phyloP scores from a whole-genome alignment of 30 jellyfish, hydroid and myxozoan genomes.

The Mastigias papua region DNA sequence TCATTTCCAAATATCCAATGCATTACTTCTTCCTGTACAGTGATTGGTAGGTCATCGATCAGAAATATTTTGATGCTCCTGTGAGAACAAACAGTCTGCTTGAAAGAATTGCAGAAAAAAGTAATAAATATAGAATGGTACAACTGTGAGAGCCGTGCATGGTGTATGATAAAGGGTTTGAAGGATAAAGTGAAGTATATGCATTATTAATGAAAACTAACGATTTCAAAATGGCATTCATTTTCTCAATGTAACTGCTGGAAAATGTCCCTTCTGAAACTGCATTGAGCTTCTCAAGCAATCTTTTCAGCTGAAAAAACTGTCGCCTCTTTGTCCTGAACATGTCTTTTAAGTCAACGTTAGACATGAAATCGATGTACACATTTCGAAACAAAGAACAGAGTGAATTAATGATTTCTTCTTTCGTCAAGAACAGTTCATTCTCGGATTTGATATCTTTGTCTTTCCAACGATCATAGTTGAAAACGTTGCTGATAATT shows the following conservation, averaged over 20 bases:
- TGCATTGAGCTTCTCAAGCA: conserved; percentile 28
- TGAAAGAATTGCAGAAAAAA: no score
- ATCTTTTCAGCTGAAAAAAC: conserved; percentile 71
- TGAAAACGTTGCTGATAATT: conserved; percentile 49
- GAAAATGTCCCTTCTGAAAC: neutral
- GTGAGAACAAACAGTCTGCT: neutral
- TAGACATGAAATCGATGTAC: conserved; percentile 6
- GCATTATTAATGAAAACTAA: conserved; percentile 3
- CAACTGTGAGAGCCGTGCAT: no score
- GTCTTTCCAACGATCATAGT: conserved; percentile 74
- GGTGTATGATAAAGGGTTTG: no score
- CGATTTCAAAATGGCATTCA: conserved; percentile 30
- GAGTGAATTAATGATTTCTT: conserved; percentile 20
- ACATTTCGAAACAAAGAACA: neutral
- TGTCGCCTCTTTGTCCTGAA: conserved; percentile 47
- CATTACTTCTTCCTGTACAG: conserved; percentile 83
- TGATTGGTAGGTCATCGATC: conserved; percentile 46
- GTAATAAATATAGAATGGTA: no score
- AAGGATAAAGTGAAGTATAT: no score
- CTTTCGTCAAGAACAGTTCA: conserved; percentile 34
- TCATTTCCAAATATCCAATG: conserved; percentile 92
- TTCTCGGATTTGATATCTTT: neutral
- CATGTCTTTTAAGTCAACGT: conserved; percentile 45
- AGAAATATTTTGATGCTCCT: conserved; percentile 31
- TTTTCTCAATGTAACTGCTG: neutral